A percentile compares a stretch with the other conserved stretches of the same genome.
Evolutionary conservation across 1,140 invertebrate genomes (phyloP).

Genomic region (Trinorchestia longiramus): DNA sequence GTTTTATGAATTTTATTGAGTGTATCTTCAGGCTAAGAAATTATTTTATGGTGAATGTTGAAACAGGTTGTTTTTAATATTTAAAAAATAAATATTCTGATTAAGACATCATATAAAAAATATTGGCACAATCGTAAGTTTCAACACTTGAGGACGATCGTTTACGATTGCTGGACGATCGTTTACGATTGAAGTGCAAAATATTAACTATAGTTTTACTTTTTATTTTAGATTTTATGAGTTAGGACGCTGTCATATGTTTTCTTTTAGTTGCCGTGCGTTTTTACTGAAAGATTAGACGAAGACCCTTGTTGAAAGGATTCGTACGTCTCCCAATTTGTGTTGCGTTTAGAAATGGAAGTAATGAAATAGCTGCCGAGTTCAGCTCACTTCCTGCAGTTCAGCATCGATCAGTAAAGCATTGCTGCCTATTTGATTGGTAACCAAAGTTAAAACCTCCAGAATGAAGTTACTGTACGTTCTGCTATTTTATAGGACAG

Average conservation of each 20-base stretch:
- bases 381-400: too few relatives aligned
- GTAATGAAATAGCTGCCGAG: too few relatives aligned
- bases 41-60: not conserved
- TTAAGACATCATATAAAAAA: not conserved
- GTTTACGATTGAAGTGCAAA: not conserved
- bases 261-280: not conserved
- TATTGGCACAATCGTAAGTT: not conserved
- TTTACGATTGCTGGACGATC: not conserved
- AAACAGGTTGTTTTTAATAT: not conserved
- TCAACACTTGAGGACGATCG: not conserved
- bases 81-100: not conserved
- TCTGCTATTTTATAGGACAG: not conserved
- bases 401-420: too few relatives aligned
- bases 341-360: too few relatives aligned
- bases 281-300: too few relatives aligned
- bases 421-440: not conserved
- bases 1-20: not conserved
- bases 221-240: not conserved
- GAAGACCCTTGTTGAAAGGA: too few relatives aligned
- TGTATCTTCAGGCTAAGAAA: not conserved
- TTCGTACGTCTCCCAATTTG: too few relatives aligned
- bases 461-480: not conserved
- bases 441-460: not conserved
- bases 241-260: not conserved
- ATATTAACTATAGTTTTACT: not conserved